Evolutionary conservation across 2,888 invertebrate species (phyloP).

Genomic region (Drosophila paranaensis): DNA sequence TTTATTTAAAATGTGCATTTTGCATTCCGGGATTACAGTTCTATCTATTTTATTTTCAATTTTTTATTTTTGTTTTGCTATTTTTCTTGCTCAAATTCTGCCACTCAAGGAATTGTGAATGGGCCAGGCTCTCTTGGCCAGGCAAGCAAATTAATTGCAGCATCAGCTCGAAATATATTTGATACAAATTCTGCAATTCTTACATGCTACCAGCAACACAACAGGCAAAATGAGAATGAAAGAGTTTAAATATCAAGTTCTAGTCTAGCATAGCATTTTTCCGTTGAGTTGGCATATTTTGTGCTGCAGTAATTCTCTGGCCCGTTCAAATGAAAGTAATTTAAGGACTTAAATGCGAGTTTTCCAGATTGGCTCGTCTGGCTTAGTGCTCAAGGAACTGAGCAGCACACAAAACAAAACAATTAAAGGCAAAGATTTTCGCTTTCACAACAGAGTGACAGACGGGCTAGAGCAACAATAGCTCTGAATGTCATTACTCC

Average conservation of each 20-base stretch:
- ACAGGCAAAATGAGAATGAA: conserved; percentile 1
- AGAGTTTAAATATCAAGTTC: background rate
- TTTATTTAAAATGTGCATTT: conserved; percentile 26
- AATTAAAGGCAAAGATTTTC: conserved; percentile 65
- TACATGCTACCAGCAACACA: conserved; percentile 11
- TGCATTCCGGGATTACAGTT: conserved; percentile 29
- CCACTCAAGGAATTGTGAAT: conserved; percentile 32
- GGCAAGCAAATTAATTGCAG: conserved; percentile 58
- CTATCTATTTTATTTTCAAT: conserved; percentile 20
- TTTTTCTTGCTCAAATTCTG: conserved; percentile 20
- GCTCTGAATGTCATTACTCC: conserved; percentile 67
- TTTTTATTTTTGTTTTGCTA: background rate
- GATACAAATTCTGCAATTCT: conserved; percentile 26
- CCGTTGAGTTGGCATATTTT: conserved; percentile 24
- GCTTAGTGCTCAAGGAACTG: conserved; percentile 11
- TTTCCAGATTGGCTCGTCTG: conserved; percentile 33
- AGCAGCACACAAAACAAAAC: conserved; percentile 32
- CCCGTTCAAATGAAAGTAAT: conserved; percentile 23
- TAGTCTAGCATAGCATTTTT: conserved; percentile 20
- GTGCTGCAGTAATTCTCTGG: conserved; percentile 1
- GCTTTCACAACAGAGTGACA: conserved; percentile 56
- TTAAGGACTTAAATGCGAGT: conserved; percentile 21
- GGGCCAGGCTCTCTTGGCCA: conserved; percentile 11
- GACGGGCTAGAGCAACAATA: conserved; percentile 19
- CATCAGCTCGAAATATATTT: conserved; percentile 45